Conservation (phyloP, 2,113 vertebrate species). For the Leptodactylus fuscus region DNA sequence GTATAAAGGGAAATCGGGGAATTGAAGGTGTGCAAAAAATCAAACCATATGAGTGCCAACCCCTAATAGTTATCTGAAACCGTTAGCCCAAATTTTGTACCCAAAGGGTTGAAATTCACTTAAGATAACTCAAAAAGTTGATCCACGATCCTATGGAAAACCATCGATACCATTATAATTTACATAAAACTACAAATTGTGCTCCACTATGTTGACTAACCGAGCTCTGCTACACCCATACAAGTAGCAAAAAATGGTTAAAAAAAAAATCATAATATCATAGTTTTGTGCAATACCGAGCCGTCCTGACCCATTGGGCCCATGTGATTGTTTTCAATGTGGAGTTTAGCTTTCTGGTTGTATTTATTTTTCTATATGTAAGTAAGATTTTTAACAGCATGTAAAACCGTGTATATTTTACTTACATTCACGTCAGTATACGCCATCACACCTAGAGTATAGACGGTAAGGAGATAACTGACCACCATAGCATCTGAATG, state of each 20-base stretch:
- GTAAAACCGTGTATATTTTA: slow-evolving; percentile 25
- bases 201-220: neutral
- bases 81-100: too few relatives aligned
- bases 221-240: neutral
- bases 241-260: neutral
- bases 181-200: neutral
- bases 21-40: too few relatives aligned
- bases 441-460: neutral
- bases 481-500: slow-evolving; percentile 59
- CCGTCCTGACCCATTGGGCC: neutral
- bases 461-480: slow-evolving; percentile 33
- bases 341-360: slow-evolving; percentile 10
- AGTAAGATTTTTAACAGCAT: slow-evolving; percentile 17
- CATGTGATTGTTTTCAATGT: slow-evolving; percentile 21
- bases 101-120: too few relatives aligned
- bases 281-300: slow-evolving; percentile 16
- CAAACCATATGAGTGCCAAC: too few relatives aligned
- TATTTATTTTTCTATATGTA: neutral
- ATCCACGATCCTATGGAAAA: neutral
- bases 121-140: neutral
- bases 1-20: too few relatives aligned
- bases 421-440: neutral
- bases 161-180: neutral
- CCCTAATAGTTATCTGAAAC: too few relatives aligned
- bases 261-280: neutral